phyloP scores from a whole-genome alignment of 1,140 invertebrate genomes.

The Drosophila lacertosa region DNA sequence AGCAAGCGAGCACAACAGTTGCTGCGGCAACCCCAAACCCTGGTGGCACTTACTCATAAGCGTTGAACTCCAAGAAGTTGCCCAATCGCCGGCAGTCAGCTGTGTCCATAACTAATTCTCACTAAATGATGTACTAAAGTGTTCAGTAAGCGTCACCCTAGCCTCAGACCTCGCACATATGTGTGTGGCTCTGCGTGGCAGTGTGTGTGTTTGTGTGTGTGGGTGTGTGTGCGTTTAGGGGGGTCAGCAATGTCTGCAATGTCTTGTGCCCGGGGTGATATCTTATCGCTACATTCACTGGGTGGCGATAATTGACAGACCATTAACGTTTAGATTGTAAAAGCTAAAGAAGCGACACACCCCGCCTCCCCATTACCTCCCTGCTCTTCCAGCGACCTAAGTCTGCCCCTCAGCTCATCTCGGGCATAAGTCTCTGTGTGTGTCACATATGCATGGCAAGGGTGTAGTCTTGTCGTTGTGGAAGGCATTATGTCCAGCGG shows the following conservation, averaged over 20 bases:
- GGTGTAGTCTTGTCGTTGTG: conserved; percentile 18
- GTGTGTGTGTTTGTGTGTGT: background rate
- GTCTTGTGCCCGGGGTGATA: conserved; percentile 63
- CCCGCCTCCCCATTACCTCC: conserved; percentile 1
- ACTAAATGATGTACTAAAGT: conserved; percentile 82
- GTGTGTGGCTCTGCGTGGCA: conserved; percentile 2
- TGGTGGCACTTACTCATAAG: conserved; percentile 18
- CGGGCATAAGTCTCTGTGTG: conserved; percentile 4
- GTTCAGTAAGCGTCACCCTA: conserved; percentile 49
- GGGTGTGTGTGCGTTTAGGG: background rate
- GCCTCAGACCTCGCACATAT: background rate
- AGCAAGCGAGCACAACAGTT: conserved; percentile 34
- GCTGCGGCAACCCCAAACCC: background rate
- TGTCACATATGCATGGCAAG: conserved; percentile 21
- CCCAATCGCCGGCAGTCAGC: background rate
- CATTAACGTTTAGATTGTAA: conserved; percentile 80
- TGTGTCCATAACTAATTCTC: conserved; percentile 79
- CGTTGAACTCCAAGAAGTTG: conserved; percentile 43
- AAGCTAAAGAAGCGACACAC: conserved; percentile 58
- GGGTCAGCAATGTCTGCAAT: conserved; percentile 20
- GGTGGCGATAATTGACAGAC: conserved; percentile 82
- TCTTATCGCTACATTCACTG: conserved; percentile 82
- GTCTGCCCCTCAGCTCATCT: background rate
- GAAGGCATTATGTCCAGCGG: conserved; percentile 26
- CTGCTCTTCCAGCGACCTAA: too few relatives aligned